Conservation (phyloP, 2,888 invertebrate genomes). For the Xanthostigma xanthostigma region DNA sequence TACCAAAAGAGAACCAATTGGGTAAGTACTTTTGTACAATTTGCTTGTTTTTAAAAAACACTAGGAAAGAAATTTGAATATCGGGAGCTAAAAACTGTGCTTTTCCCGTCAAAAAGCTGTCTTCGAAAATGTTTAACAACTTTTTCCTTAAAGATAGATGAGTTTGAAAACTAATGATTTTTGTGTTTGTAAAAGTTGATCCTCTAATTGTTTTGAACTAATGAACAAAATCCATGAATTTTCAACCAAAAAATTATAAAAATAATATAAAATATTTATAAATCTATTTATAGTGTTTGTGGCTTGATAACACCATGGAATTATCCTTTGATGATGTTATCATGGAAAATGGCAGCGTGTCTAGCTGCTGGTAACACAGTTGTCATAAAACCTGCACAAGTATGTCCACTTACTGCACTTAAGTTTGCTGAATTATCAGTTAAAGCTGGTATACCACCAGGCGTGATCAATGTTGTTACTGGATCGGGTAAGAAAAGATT, state of each 20-base stretch:
- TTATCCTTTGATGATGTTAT: conserved; percentile 96
- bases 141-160: too few relatives aligned
- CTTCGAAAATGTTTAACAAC: too few relatives aligned
- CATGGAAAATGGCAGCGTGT: conserved; percentile 98
- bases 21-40: conserved; percentile 29
- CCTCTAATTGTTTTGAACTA: too few relatives aligned
- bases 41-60: too few relatives aligned
- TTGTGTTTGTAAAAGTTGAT: too few relatives aligned
- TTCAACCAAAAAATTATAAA: too few relatives aligned
- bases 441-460: conserved; percentile 84
- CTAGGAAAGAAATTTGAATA: too few relatives aligned
- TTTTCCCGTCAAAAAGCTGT: too few relatives aligned
- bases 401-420: conserved; percentile 82
- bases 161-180: too few relatives aligned
- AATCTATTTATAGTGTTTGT: conserved; percentile 50
- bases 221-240: too few relatives aligned
- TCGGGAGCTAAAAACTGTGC: too few relatives aligned
- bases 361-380: conserved; percentile 94
- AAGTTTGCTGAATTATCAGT: conserved; percentile 88
- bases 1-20: conserved; percentile 83
- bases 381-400: conserved; percentile 87
- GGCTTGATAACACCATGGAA: conserved; percentile 94
- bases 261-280: too few relatives aligned
- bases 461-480: conserved; percentile 85
- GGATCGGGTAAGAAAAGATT: conserved; percentile 44